Base-by-base conservation (phyloP, 1,140 invertebrate species). In the Reticulitermes speratus region DNA sequence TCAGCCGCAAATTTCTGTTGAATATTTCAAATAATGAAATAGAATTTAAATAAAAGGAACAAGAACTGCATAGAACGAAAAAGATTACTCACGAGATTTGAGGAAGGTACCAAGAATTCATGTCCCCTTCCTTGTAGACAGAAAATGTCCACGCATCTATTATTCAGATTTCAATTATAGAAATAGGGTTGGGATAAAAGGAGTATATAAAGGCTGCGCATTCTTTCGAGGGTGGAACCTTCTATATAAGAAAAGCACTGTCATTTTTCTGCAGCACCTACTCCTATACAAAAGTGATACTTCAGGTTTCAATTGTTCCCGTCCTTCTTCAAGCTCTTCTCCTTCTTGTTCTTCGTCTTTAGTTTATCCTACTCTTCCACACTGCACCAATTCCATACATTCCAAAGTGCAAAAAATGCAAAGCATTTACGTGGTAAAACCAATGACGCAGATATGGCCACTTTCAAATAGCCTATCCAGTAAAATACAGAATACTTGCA, bases 141-240 rank as follows among this genome's bases (percentile, higher is more conserved):
- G 25, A 75, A 30, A 25, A 75, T 75, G 65, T 30, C n/a, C 65
- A n/a, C 14, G 65, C 65, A 75, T 75, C 65, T 75, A 75, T 75
- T 75, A 75, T 75, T 75, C 65, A 75, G 65, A 75, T 75, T 75
- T 75, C 65, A 75, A 75, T 75, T 75, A 75, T 30, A 75, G 65
- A 75, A 75, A 75, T 3, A 75, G 25, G n/a, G 65, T 30, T 19
- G 25, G 65, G 6, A 75, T 75, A 30, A 75, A 30, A n/a, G 25
- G 52, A 14, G 52, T 55, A 16, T 7, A 75, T 30, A 30, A 75
- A 25, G 9, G 25, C 65, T 30, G 8, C 1, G 65, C 12, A 30
- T 55, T 12, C 65, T 19, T 75, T 9, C 3, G 65, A 75, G n/a
- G 65, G 65, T 2, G 65, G 65, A 30, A 75, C n/a, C n/a, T 30